phyloP scores from a whole-genome alignment of 2,888 invertebrate species.

The Lithodes maja region DNA sequence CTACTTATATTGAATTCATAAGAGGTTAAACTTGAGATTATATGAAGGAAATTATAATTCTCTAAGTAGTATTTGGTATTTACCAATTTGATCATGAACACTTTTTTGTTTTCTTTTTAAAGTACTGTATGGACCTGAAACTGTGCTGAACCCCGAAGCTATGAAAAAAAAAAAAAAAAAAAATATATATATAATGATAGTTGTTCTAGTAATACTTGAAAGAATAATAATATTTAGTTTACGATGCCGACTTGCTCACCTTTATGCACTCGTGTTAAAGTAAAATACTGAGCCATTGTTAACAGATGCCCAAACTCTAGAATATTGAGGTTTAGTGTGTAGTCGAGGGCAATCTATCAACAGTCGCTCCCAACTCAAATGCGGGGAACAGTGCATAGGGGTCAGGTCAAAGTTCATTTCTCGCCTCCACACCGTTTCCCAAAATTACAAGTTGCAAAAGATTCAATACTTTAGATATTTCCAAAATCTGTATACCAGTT shows the following conservation, averaged over 20 bases:
- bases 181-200: conserved; percentile 24
- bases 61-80: not conserved
- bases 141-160: conserved; percentile 31
- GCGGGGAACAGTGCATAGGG: conserved; percentile 66
- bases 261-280: conserved; percentile 66
- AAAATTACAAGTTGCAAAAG: not conserved
- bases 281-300: conserved; percentile 64
- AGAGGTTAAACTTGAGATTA: too few relatives aligned
- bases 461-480: too few relatives aligned
- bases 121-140: conserved; percentile 35
- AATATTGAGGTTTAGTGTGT: conserved; percentile 32
- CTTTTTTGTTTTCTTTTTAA: not conserved
- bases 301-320: conserved; percentile 50
- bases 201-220: conserved; percentile 33
- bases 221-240: conserved; percentile 41
- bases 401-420: conserved; percentile 52
- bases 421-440: conserved; percentile 41
- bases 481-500: too few relatives aligned
- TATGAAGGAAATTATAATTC: too few relatives aligned
- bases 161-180: conserved; percentile 4
- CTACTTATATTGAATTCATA: too few relatives aligned
- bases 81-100: conserved; percentile 14
- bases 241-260: conserved; percentile 55
- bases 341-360: conserved; percentile 54
- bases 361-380: conserved; percentile 62